Conservation (phyloP, 2,113 vertebrate species). For the Panthera uncia region DNA sequence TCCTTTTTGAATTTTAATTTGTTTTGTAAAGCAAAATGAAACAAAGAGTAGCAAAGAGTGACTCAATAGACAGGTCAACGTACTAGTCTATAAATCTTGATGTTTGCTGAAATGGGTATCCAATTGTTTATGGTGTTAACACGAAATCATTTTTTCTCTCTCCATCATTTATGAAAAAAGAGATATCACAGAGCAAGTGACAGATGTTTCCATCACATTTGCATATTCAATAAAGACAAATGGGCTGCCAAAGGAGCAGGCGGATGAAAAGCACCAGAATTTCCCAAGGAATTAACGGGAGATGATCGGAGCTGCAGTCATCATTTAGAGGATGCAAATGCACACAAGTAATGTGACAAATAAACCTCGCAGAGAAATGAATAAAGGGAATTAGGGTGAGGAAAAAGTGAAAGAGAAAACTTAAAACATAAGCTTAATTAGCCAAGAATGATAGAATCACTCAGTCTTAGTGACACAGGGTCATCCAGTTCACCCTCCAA, state of each 20-base stretch:
- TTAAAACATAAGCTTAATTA: not conserved
- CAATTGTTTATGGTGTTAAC: not conserved
- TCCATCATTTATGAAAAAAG: not conserved
- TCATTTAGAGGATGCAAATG: not conserved
- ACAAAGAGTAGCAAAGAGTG: not conserved
- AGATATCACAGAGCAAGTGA: slow-evolving; percentile 21
- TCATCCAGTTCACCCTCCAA: not conserved
- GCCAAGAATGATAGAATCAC: not conserved
- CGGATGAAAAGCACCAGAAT: not conserved
- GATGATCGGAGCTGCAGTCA: not conserved
- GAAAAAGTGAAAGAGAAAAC: not conserved
- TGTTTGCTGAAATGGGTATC: not conserved
- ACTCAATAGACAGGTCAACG: not conserved
- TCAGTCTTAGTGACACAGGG: not conserved
- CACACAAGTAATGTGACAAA: not conserved
- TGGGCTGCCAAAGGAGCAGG: not conserved
- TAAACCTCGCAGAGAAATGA: not conserved
- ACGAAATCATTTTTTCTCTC: not conserved
- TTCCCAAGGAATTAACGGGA: not conserved
- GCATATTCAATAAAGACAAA: slow-evolving; percentile 38
- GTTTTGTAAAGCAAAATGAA: not conserved
- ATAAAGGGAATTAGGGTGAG: not conserved
- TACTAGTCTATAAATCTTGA: not conserved
- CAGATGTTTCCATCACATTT: slow-evolving; percentile 11
- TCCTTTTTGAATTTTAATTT: not conserved